Conservation (phyloP, 1,140 invertebrate genomes). For the Drosophila azteca region DNA sequence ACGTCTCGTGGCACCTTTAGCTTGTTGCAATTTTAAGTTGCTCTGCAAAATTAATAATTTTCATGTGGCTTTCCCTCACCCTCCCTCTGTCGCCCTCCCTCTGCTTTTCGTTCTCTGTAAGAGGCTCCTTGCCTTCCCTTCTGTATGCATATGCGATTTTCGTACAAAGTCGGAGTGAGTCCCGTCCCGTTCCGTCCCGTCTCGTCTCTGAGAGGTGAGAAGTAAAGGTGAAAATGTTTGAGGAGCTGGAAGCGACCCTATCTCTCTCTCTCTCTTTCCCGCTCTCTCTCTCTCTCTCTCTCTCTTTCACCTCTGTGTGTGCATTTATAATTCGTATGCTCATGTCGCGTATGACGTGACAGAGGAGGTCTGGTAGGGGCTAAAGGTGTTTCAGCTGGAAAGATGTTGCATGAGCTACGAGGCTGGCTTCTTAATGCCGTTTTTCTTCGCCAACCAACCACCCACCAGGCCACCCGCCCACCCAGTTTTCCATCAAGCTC, state of each 20-base stretch:
- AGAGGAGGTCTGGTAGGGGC: neutral
- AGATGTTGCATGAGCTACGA: conserved; percentile 44
- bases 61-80: conserved; percentile 47
- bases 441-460: conserved; percentile 45
- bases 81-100: neutral
- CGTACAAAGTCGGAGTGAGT: conserved; percentile 48
- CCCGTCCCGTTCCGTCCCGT: conserved; percentile 18
- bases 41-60: conserved; percentile 74
- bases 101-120: neutral
- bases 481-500: conserved; percentile 30
- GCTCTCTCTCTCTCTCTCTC: neutral
- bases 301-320: conserved; percentile 24
- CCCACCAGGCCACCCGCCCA: neutral
- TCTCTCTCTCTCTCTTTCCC: neutral
- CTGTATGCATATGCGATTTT: conserved; percentile 61
- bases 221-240: conserved; percentile 37
- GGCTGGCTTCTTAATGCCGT: conserved; percentile 64
- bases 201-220: conserved; percentile 43
- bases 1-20: conserved; percentile 44
- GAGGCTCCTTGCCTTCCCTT: neutral
- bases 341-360: conserved; percentile 50
- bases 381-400: conserved; percentile 8
- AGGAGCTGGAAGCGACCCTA: neutral
- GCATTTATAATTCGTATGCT: conserved; percentile 74
- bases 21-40: conserved; percentile 75